Evolutionary conservation across 2,797 vertebrate species (phyloP), one percentile per base, ranked within the genome.

Genomic region (Periophthalmus magnuspinnatus): DNA sequence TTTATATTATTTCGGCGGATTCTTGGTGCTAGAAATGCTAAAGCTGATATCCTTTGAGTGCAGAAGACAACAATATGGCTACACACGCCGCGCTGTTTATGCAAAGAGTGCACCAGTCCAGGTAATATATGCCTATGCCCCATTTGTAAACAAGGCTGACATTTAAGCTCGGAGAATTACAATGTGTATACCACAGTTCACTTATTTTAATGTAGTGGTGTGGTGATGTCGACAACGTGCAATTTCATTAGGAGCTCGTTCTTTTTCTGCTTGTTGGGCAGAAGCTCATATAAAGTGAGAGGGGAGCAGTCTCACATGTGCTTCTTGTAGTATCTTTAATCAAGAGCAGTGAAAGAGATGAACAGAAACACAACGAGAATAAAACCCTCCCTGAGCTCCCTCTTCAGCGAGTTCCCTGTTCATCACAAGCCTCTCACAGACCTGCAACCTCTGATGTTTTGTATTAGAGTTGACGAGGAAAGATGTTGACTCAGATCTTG

Each of bases 101-200:
- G 68, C 4, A 50, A 54, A 34, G 73, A 81, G 67, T 34, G 62
- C 62, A 48, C n/a, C 14, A 28, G 41, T 48, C 62, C 72, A 77
- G 79, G 84, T 77, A 84, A 77, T 78, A 72, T 60, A 69, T 71
- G 78, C 80, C 55, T 45, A 14, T 45, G 41, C 84, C 59, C 60
- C 74, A 72, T 84, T 83, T 83, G 84, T 84, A 90, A 92, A 90
- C 89, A 89, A 86, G 84, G 75, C 41, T 90, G 91, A 88, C 91
- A 91, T 91, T 92, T 89, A 86, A 84, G 72, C 67, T 21, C 8
- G 34, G 61, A 68, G 73, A 74, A 87, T 85, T 77, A 83, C 80
- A 1, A 13, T 32, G 68, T 68, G 74, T 83, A 63, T 78, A 72
- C 77, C 64, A 74, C 75, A 71, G 71, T 81, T 86, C 69, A 75